Conservation (phyloP, 2,888 invertebrate genomes). For the Drosophila borealis region DNA sequence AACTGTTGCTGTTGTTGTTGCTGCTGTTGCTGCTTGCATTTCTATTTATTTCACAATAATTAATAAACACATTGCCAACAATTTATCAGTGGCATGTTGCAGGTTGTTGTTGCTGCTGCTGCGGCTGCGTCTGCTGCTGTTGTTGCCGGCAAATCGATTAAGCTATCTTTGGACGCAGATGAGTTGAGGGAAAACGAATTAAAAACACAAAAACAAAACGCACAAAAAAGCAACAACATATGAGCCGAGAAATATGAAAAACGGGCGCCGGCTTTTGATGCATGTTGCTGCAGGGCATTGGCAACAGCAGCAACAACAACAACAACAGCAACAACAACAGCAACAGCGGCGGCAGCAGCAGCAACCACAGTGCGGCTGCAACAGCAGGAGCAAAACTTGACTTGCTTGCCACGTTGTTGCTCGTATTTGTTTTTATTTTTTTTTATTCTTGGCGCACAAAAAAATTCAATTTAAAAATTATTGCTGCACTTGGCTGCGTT, state of each 20-base stretch:
- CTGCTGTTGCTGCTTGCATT: slow-evolving; percentile 44
- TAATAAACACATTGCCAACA: slow-evolving; percentile 78
- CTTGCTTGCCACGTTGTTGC: slow-evolving; percentile 49
- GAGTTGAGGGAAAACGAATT: slow-evolving; percentile 66
- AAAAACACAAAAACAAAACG: slow-evolving; percentile 48
- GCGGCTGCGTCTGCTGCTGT: slow-evolving; percentile 24
- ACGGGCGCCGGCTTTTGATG: slow-evolving; percentile 76
- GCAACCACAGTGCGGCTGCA: slow-evolving; percentile 30
- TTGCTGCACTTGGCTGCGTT: slow-evolving; percentile 74
- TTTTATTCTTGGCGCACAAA: slow-evolving; percentile 49
- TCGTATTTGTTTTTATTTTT: slow-evolving; percentile 60
- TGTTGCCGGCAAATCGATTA: slow-evolving; percentile 81
- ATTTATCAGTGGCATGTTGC: slow-evolving; percentile 76
- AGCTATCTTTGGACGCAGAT: slow-evolving; percentile 71
- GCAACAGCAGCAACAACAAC: slow-evolving; percentile 34
- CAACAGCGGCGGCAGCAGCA: slow-evolving; percentile 32
- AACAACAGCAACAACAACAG: slow-evolving; percentile 31
- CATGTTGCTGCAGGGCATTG: slow-evolving; percentile 71
- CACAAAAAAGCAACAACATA: slow-evolving; percentile 49
- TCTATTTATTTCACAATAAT: slow-evolving; percentile 74
- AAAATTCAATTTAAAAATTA: slow-evolving; percentile 82
- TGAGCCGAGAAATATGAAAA: slow-evolving; percentile 71
- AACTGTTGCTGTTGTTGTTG: slow-evolving; percentile 29
- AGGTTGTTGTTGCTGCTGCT: slow-evolving; percentile 41
- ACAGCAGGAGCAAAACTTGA: slow-evolving; percentile 34